These are phyloP conservation scores for Drosophila gaucha DNA, from an alignment of 2,888 invertebrate genomes.

Conservation along the genomic window DNA sequence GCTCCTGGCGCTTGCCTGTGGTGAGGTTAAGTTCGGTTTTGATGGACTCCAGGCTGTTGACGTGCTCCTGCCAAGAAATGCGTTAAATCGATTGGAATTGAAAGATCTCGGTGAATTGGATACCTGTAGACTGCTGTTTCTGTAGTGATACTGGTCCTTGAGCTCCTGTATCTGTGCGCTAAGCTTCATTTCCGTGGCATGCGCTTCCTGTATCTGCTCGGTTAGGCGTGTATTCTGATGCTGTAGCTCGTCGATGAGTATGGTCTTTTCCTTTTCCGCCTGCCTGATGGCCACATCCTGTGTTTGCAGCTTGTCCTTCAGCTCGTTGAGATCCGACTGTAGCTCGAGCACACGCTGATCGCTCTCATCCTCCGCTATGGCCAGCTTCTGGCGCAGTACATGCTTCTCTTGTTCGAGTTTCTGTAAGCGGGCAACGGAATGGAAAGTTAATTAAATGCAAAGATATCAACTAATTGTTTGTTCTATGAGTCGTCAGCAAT, in stretches of 20 bases:
- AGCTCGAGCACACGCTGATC: constrained; percentile 94
- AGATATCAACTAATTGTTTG: constrained; percentile 45
- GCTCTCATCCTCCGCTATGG: constrained; percentile 94
- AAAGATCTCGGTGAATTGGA: not conserved
- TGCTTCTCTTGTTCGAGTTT: constrained; percentile 97
- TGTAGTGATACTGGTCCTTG: constrained; percentile 92
- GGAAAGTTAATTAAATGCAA: constrained; percentile 57
- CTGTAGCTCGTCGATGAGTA: constrained; percentile 92
- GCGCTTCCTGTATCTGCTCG: constrained; percentile 93
- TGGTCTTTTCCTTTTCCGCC: constrained; percentile 91
- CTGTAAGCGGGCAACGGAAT: constrained; percentile 85
- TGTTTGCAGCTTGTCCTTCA: constrained; percentile 91
- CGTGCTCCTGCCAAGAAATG: constrained; percentile 89
- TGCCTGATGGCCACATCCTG: constrained; percentile 85
- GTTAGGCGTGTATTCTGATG: constrained; percentile 95
- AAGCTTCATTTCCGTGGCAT: constrained; percentile 91
- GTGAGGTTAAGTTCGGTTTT: constrained; percentile 94
- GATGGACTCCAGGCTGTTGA: constrained; percentile 94
- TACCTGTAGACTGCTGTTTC: constrained; percentile 90
- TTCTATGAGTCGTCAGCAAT: constrained; percentile 64
- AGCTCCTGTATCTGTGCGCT: constrained; percentile 92
- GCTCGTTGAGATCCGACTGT: constrained; percentile 93
- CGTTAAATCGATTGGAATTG: not conserved
- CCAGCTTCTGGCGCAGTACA: constrained; percentile 92
- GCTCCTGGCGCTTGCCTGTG: constrained; percentile 92